phyloP scores from a whole-genome alignment of 2,113 vertebrate genomes.

The Apodemus speciosus region DNA sequence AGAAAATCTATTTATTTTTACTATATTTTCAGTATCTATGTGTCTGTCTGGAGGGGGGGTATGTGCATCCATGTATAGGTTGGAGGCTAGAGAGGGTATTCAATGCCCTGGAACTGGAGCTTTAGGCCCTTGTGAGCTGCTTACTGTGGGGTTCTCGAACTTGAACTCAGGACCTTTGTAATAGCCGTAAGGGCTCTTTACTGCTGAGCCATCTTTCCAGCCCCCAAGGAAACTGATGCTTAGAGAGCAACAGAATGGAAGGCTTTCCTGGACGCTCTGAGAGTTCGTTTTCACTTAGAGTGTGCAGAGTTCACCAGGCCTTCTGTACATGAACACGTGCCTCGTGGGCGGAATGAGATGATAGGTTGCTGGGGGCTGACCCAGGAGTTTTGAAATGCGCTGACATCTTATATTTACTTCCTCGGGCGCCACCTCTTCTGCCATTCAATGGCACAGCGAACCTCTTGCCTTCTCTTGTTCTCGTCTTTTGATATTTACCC shows the following conservation, averaged over 20 bases:
- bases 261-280: background rate
- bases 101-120: background rate
- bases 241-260: background rate
- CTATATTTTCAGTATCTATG: background rate
- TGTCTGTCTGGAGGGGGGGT: too few relatives aligned
- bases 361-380: background rate
- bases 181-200: background rate
- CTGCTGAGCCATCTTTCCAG: background rate
- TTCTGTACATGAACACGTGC: background rate
- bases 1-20: background rate
- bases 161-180: background rate
- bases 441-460: background rate
- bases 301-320: fast-evolving
- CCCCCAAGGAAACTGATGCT: background rate
- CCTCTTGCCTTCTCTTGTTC: background rate
- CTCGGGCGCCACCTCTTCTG: background rate
- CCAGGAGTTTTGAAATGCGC: background rate
- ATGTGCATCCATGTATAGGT: too few relatives aligned
- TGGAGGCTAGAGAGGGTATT: background rate
- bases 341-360: background rate
- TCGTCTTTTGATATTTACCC: constrained; percentile 26
- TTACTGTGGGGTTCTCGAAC: background rate
- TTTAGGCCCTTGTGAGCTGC: too few relatives aligned
- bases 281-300: background rate
- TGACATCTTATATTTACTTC: background rate